Percentiles rank a stretch among this genome's conserved stretches.
These are phyloP conservation scores for Archips xylosteana DNA, from an alignment of 2,888 invertebrate species.

Conservation along the genomic window DNA sequence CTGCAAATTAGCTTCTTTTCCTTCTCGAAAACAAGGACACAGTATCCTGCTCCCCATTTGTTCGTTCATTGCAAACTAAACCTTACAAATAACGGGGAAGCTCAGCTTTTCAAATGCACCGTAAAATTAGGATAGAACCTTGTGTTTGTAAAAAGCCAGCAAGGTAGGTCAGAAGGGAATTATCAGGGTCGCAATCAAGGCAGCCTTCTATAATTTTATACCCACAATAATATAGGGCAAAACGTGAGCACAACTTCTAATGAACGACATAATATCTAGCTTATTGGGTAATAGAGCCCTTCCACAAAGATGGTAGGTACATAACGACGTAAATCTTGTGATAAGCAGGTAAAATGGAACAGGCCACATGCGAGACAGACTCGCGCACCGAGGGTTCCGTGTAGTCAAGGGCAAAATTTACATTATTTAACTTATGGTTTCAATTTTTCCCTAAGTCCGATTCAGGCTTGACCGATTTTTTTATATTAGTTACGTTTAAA, in stretches of 20 bases:
- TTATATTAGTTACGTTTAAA: no score
- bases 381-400: no score
- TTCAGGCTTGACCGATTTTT: no score
- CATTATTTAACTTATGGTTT: no score
- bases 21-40: neutral
- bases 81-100: neutral
- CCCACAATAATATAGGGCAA: conserved; percentile 8
- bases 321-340: no score
- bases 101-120: neutral
- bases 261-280: conserved; percentile 3
- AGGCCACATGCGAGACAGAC: no score
- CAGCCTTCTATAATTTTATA: neutral
- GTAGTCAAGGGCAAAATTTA: no score
- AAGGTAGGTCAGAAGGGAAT: neutral
- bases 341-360: no score
- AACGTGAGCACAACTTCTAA: conserved; percentile 12
- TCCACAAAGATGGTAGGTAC: neutral
- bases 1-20: neutral
- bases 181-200: conserved; percentile 6
- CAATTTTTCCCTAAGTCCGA: no score
- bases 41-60: neutral
- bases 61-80: neutral
- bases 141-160: neutral
- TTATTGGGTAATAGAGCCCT: neutral
- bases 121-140: neutral